Conservation (phyloP, 2,113 vertebrate genomes). For the Bubalus kerabau region DNA sequence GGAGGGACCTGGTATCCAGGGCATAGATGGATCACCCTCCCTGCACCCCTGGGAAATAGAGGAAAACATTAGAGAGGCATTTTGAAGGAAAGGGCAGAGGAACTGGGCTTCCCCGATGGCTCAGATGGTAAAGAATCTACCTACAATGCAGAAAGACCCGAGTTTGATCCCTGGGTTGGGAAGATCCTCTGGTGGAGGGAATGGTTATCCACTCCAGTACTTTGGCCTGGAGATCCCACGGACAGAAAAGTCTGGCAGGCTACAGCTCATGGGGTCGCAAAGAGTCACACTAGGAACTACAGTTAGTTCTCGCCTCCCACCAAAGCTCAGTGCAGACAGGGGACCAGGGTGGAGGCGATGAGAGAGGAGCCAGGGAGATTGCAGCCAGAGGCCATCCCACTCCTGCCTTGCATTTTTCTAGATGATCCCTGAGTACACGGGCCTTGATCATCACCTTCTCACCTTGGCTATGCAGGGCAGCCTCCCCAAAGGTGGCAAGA, state of each 20-base stretch:
- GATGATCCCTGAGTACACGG: not conserved
- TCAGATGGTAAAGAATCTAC: not conserved
- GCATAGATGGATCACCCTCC: not conserved
- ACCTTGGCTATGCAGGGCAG: not conserved
- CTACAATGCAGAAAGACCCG: not conserved
- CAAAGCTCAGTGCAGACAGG: not conserved
- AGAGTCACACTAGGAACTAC: not conserved
- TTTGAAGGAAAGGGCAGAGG: not conserved
- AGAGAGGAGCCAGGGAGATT: not conserved
- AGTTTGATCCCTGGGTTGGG: not conserved
- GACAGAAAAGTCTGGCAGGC: not conserved
- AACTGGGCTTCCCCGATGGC: not conserved
- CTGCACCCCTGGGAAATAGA: not conserved
- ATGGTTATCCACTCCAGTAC: not conserved
- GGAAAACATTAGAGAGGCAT: not conserved
- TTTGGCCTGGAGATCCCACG: not conserved
- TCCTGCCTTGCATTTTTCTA: not conserved
- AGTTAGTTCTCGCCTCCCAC: not conserved
- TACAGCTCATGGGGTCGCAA: not conserved
- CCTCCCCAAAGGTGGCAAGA: not conserved
- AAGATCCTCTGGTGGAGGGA: not conserved
- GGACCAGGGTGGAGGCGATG: not conserved
- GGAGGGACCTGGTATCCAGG: not conserved
- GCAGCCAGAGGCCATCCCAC: not conserved
- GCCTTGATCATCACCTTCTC: not conserved